A percentile compares a stretch with the other conserved stretches of the same genome.
Evolutionary conservation across 2,797 vertebrate species (phyloP).

Genomic region (Microctenopoma stevenorrisi): DNA sequence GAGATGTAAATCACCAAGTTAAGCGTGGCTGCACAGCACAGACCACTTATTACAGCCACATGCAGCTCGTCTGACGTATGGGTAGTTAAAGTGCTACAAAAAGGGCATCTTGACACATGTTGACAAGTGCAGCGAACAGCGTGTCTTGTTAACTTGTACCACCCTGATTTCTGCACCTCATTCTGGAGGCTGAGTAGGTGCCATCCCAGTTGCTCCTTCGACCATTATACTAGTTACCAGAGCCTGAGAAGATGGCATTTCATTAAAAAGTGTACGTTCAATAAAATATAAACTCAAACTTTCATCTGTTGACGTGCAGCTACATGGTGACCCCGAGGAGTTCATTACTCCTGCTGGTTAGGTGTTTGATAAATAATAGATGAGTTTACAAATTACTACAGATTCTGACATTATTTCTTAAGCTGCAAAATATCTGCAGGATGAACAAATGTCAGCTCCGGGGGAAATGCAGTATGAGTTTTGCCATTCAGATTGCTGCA

Average conservation of each 20-base stretch:
- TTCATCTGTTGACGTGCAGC: slow-evolving; percentile 24
- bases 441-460: slow-evolving; percentile 55
- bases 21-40: neutral
- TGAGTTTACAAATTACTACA: slow-evolving; percentile 58
- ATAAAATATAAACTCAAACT: slow-evolving; percentile 27
- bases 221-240: slow-evolving; percentile 7
- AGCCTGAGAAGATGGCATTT: slow-evolving; percentile 15
- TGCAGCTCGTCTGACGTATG: slow-evolving; percentile 35
- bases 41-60: slow-evolving; percentile 22
- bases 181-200: slow-evolving; percentile 49
- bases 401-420: slow-evolving; percentile 50
- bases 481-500: slow-evolving; percentile 64
- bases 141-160: slow-evolving; percentile 60
- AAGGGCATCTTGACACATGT: slow-evolving; percentile 51
- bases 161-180: slow-evolving; percentile 54
- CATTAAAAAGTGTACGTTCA: neutral
- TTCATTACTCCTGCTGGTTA: slow-evolving; percentile 31
- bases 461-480: slow-evolving; percentile 55
- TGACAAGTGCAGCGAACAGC: slow-evolving; percentile 61
- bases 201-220: slow-evolving; percentile 33
- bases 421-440: slow-evolving; percentile 55
- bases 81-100: slow-evolving; percentile 39
- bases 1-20: neutral
- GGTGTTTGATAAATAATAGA: slow-evolving; percentile 58
- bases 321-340: slow-evolving; percentile 6